Base-by-base conservation (phyloP, 1,140 invertebrate genomes). In the Drosophila lowei region DNA sequence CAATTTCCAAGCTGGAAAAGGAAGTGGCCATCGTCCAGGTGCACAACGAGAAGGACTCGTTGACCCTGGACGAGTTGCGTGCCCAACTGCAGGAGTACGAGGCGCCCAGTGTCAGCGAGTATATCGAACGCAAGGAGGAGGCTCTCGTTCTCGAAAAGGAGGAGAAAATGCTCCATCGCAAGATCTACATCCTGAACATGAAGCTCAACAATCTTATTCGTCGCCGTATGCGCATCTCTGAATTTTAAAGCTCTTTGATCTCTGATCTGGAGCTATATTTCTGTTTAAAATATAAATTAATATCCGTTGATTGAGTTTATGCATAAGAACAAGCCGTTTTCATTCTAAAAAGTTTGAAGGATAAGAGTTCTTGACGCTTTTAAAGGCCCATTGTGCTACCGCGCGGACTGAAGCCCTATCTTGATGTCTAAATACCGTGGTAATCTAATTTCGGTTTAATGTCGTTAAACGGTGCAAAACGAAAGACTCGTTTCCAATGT, bases 141-240 rank as follows among this genome's bases (percentile, higher is more conserved):
- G 57, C 89, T 0, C n/a, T 85, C 7, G n/a, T 41, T 0, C 54
- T 90, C 8, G 88, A 91, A 0, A 91, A 91, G 49, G 90, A 91
- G 25, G 81, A 90, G 34, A 90, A 91, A 41, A 86, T 91, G 77
- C 64, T 91, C 6, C 58, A 79, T 25, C 74, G 90, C 30, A 90
- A 91, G 58, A 90, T 88, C 48, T 85, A 85, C 46, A 90, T 91
- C 43, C 72, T 88, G 0, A 80, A 89, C 41, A 90, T 91, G 80
- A 91, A 91, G 47, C 63, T 91, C 0, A 84, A 77, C 34, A 91
- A 91, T 72, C 77, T 76, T 0, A 73, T 84, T 55, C 66, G 72
- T 18, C 64, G 79, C 11, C 72, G 68, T 8, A 47, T 68, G 30
- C 71, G 60, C 6, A 13, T 65, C 6, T 53, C 16, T 28, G 63